A percentile compares a stretch with the other conserved stretches of the same genome.
phyloP scores from a whole-genome alignment of 2,888 invertebrate genomes.

The Pyrrhia umbra region DNA sequence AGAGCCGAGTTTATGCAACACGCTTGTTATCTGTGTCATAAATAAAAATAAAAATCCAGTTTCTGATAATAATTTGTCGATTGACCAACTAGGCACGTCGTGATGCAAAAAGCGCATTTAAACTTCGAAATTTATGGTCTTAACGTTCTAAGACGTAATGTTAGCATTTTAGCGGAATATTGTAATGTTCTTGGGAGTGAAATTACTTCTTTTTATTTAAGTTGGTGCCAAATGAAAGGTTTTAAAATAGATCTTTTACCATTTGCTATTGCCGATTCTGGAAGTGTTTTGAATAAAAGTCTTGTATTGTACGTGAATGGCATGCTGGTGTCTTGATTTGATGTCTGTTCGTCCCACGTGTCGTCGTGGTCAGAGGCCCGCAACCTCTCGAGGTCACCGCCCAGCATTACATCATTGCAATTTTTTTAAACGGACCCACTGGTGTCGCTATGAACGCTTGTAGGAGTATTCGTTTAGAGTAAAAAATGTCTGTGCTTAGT shows the following conservation, averaged over 20 bases:
- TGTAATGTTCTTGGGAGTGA: conserved; percentile 6
- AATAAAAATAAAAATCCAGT: conserved; percentile 44
- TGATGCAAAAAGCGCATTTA: conserved; percentile 36
- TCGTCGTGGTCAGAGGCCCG: conserved; percentile 55
- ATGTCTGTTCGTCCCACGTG: conserved; percentile 62
- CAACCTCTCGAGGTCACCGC: conserved; percentile 64
- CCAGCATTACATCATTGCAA: conserved; percentile 70
- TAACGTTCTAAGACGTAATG: conserved; percentile 13
- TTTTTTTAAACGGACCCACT: conserved; percentile 56
- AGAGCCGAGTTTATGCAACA: conserved; percentile 56
- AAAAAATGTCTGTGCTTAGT: conserved; percentile 34
- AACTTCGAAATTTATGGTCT: conserved; percentile 15
- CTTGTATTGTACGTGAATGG: conserved; percentile 38
- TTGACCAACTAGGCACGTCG: conserved; percentile 19
- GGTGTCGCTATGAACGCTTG: conserved; percentile 18
- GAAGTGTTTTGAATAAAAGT: conserved; percentile 8
- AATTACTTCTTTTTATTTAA: conserved; percentile 27
- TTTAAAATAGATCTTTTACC: conserved; percentile 5
- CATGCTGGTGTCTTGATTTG: conserved; percentile 42
- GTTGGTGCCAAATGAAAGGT: conserved; percentile 15
- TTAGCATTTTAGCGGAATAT: conserved; percentile 13
- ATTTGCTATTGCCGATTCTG: conserved; percentile 1
- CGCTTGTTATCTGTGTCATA: conserved; percentile 60
- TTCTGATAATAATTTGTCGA: conserved; percentile 36
- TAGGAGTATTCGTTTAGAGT: conserved; percentile 32